Evolutionary conservation across 2,797 vertebrate genomes (phyloP).

Genomic region (Trachops cirrhosus): DNA sequence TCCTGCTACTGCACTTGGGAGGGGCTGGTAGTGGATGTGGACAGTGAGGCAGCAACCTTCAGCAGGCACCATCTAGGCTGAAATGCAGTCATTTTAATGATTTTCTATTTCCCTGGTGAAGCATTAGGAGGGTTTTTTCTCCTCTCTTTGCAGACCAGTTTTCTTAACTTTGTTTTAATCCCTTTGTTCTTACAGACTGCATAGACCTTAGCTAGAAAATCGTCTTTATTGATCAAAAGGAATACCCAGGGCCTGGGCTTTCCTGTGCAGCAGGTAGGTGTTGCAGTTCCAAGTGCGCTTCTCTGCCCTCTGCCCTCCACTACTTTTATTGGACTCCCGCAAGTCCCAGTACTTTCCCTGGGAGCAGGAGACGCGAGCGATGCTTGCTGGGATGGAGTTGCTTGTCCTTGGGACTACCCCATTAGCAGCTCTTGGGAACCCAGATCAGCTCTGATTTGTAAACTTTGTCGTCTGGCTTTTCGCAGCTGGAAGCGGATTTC

Average conservation of each 20-base stretch:
- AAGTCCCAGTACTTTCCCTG: not conserved
- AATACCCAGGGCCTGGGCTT: not conserved
- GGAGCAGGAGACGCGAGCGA: not conserved
- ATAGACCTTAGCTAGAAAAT: not conserved
- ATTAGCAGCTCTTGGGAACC: not conserved
- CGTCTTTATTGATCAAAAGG: not conserved
- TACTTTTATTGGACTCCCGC: not conserved
- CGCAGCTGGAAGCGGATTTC: not conserved
- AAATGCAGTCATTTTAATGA: constrained; percentile 1
- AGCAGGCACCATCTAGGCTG: not conserved
- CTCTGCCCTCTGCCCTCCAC: not conserved
- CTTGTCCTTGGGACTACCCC: not conserved
- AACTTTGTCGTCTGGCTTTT: not conserved
- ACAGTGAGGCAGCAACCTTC: not conserved
- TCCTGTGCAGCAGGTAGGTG: rapidly evolving
- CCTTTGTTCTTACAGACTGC: not conserved
- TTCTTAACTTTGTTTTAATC: not conserved
- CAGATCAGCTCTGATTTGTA: not conserved
- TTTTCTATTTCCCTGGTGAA: not conserved
- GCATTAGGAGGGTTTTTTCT: not conserved
- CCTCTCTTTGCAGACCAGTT: not conserved
- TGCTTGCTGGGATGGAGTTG: not conserved
- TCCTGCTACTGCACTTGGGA: not conserved
- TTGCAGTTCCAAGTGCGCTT: not conserved
- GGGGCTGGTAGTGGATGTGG: not conserved